phyloP scores from a whole-genome alignment of 2,797 vertebrate species.

The Rhynchonycteris naso region DNA sequence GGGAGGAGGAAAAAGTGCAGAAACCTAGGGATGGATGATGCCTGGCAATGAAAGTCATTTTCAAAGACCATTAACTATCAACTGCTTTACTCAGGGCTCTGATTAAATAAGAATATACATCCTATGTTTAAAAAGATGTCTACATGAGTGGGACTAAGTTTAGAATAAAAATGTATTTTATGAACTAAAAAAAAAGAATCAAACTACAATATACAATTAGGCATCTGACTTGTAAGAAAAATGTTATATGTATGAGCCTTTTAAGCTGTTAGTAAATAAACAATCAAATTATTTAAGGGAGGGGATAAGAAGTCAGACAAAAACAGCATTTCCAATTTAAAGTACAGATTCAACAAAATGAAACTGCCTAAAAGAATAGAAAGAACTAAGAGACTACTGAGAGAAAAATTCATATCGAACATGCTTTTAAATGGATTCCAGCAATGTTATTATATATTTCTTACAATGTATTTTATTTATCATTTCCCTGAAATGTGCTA shows the following conservation, averaged over 20 bases:
- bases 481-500: constrained; percentile 76
- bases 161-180: constrained; percentile 56
- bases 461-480: constrained; percentile 71
- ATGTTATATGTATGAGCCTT: constrained; percentile 54
- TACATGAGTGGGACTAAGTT: constrained; percentile 32
- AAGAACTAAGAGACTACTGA: constrained; percentile 68
- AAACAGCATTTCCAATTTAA: constrained; percentile 77
- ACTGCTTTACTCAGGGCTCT: constrained; percentile 64
- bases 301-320: constrained; percentile 49
- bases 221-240: constrained; percentile 57
- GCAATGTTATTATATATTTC: constrained; percentile 51
- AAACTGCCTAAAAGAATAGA: constrained; percentile 65
- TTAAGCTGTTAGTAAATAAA: constrained; percentile 67
- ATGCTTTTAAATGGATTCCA: constrained; percentile 51
- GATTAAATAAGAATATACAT: constrained; percentile 72
- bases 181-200: constrained; percentile 51
- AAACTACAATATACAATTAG: constrained; percentile 42
- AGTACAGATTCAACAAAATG: constrained; percentile 77
- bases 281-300: constrained; percentile 63
- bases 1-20: background rate
- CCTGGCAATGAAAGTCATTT: constrained; percentile 63
- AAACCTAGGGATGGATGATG: constrained; percentile 44
- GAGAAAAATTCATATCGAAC: constrained; percentile 67
- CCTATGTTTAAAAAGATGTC: constrained; percentile 54
- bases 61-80: constrained; percentile 73